These are phyloP conservation scores for Lochmaea capreae DNA, from an alignment of 2,888 invertebrate species.

Conservation along the genomic window DNA sequence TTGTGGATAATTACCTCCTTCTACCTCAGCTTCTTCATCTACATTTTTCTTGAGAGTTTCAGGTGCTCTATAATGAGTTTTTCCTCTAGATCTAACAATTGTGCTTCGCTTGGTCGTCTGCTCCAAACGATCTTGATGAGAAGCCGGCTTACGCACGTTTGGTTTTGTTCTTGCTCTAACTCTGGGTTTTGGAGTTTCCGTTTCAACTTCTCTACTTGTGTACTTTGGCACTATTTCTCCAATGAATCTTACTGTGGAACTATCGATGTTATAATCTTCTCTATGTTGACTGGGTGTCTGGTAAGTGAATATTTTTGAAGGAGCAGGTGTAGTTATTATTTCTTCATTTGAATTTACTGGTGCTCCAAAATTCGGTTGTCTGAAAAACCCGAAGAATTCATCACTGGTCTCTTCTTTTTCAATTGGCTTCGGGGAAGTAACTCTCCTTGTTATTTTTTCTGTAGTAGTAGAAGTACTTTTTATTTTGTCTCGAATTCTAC, in stretches of 20 bases:
- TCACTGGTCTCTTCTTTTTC: conserved; percentile 56
- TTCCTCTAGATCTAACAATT: conserved; percentile 58
- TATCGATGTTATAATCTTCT: conserved; percentile 30
- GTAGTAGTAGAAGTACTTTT: conserved; percentile 44
- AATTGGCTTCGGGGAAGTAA: conserved; percentile 41
- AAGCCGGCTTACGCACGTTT: conserved; percentile 43
- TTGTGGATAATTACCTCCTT: conserved; percentile 67
- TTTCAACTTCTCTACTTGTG: conserved; percentile 40
- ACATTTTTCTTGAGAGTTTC: conserved; percentile 52
- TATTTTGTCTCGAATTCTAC: conserved; percentile 52
- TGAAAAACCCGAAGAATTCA: conserved; percentile 65
- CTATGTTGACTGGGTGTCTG: conserved; percentile 27
- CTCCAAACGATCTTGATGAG: conserved; percentile 31
- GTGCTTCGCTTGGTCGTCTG: conserved; percentile 49
- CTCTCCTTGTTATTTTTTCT: conserved; percentile 44
- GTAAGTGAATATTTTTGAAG: conserved; percentile 18
- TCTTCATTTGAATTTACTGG: conserved; percentile 35
- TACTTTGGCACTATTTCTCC: conserved; percentile 62
- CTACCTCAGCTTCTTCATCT: conserved; percentile 62
- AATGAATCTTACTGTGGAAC: conserved; percentile 54
- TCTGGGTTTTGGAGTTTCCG: conserved; percentile 48
- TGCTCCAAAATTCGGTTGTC: conserved; percentile 64
- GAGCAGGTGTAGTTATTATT: conserved; percentile 20
- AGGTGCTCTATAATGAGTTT: conserved; percentile 69
- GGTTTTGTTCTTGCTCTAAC: conserved; percentile 48